phyloP scores from a whole-genome alignment of 2,113 vertebrate species.

The Nesospiza acunhae region DNA sequence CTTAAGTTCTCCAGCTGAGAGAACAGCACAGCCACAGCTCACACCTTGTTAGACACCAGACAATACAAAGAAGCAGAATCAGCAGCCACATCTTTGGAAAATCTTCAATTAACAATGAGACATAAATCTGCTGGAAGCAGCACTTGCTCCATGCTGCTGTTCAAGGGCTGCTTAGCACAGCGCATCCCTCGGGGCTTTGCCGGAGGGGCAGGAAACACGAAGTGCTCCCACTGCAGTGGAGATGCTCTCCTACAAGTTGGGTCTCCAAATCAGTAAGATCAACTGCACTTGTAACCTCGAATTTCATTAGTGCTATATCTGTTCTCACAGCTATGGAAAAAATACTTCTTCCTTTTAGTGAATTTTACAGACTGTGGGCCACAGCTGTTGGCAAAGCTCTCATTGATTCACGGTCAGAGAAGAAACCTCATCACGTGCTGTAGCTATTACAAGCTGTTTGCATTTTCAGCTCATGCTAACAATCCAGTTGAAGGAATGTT shows the following conservation, averaged over 20 bases:
- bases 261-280: neutral
- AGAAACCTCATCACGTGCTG: neutral
- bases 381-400: neutral
- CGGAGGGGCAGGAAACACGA: neutral
- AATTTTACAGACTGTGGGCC: neutral
- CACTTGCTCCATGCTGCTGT: neutral
- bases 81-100: neutral
- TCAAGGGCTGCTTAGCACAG: neutral
- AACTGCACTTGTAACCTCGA: neutral
- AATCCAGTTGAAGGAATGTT: neutral
- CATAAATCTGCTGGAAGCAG: slow-evolving; percentile 16
- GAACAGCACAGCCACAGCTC: neutral
- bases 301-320: neutral
- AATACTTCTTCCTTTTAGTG: neutral
- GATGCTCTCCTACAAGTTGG: neutral
- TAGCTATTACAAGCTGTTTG: slow-evolving; percentile 7
- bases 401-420: neutral
- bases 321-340: neutral
- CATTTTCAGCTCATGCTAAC: neutral
- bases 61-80: neutral
- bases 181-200: neutral
- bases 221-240: neutral
- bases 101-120: neutral
- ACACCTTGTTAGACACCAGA: slow-evolving; percentile 23
- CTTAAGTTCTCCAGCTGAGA: neutral